Percentiles rank a stretch among this genome's conserved stretches.
phyloP scores from a whole-genome alignment of 2,113 vertebrate genomes.

The Zapus hudsonius region DNA sequence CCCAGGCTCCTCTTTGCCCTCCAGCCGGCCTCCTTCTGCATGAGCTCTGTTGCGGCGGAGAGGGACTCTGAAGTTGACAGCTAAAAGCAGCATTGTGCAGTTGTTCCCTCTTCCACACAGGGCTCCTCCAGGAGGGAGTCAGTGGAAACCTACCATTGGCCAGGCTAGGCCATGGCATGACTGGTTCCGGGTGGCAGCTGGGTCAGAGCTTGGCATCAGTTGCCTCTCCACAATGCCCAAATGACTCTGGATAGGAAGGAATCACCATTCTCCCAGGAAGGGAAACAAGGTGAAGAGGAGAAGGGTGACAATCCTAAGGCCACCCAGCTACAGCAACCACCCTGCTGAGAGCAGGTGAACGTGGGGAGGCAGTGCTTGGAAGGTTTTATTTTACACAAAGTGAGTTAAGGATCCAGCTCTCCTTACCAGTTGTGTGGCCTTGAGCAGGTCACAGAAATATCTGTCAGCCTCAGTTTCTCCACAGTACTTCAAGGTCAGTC shows the following conservation, averaged over 20 bases:
- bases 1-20: too few relatives aligned
- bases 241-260: not conserved
- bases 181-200: not conserved
- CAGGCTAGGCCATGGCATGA: not conserved
- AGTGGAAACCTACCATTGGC: not conserved
- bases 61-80: not conserved
- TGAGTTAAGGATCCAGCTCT: not conserved
- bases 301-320: not conserved
- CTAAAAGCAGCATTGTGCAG: not conserved
- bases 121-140: not conserved
- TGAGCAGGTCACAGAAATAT: not conserved
- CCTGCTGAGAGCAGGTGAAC: too few relatives aligned
- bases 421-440: not conserved
- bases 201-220: not conserved
- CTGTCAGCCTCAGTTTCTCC: slow-evolving; percentile 34
- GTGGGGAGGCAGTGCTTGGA: too few relatives aligned
- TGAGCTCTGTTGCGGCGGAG: not conserved
- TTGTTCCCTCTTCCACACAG: too few relatives aligned
- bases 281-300: not conserved
- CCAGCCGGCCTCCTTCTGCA: not conserved
- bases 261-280: not conserved
- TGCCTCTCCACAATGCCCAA: not conserved
- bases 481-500: not conserved
- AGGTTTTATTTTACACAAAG: too few relatives aligned
- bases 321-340: not conserved